These are phyloP conservation scores for Hemibagrus wyckioides DNA, from an alignment of 2,113 vertebrate genomes.

Conservation along the genomic window DNA sequence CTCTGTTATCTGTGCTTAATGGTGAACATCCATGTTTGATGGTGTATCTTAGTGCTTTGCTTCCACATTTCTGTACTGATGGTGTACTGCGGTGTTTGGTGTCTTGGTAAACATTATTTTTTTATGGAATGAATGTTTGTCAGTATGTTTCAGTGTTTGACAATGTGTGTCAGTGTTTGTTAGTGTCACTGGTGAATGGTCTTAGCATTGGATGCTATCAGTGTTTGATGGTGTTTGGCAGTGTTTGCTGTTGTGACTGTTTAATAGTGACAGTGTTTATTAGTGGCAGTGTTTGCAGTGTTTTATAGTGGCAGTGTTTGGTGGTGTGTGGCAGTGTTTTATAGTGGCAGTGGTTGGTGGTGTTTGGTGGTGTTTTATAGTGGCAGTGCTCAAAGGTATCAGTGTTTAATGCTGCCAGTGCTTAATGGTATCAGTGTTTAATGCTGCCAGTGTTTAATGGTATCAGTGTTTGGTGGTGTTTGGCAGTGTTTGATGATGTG, in stretches of 20 bases:
- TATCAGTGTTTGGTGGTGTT: not conserved
- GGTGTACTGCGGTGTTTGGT: not conserved
- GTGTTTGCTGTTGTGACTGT: too few relatives aligned
- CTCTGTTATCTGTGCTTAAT: not conserved
- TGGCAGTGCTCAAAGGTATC: not conserved
- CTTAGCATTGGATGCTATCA: not conserved
- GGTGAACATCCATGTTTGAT: not conserved
- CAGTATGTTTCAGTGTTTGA: not conserved
- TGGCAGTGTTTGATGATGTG: not conserved
- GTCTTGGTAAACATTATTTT: not conserved
- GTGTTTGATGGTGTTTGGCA: not conserved
- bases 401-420: not conserved
- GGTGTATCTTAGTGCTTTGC: too few relatives aligned
- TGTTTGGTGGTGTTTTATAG: not conserved
- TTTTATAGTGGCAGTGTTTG: too few relatives aligned
- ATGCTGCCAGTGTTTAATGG: not conserved
- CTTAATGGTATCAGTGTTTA: not conserved
- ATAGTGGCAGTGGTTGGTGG: not conserved
- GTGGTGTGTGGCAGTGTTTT: constrained; percentile 3
- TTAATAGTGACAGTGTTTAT: too few relatives aligned
- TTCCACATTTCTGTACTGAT: not conserved
- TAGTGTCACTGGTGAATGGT: not conserved
- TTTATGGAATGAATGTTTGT: not conserved
- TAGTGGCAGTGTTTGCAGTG: too few relatives aligned
- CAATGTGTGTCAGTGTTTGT: not conserved